Percentiles rank a stretch among this genome's conserved stretches.
phyloP scores from a whole-genome alignment of 2,113 vertebrate species.

The Otis tarda region DNA sequence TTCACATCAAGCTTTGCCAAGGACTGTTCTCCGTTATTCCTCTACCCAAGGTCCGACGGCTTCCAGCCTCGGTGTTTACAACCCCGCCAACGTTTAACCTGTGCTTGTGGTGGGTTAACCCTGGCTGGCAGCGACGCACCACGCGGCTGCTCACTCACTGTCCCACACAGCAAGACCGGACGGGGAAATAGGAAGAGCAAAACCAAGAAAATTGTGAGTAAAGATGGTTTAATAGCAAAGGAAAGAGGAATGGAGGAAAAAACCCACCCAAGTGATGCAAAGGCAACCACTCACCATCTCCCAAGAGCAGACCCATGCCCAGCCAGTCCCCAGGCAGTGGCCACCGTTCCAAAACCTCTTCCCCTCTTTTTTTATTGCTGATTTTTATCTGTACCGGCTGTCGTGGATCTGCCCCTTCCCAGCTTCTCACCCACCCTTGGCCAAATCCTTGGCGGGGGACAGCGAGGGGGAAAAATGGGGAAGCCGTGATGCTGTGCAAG shows the following conservation, averaged over 20 bases:
- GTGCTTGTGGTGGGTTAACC: background rate
- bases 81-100: background rate
- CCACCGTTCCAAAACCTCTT: background rate
- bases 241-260: background rate
- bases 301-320: rapidly evolving
- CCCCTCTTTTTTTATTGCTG: background rate
- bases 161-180: background rate
- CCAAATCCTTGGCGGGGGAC: background rate
- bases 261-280: background rate
- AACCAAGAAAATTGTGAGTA: background rate
- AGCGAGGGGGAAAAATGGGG: background rate
- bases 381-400: background rate
- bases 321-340: background rate
- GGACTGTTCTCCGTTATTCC: background rate
- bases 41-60: rapidly evolving
- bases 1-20: background rate
- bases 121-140: background rate
- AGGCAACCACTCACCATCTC: background rate
- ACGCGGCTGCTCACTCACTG: rapidly evolving
- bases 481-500: background rate
- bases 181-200: background rate
- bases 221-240: background rate
- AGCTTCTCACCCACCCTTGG: background rate
- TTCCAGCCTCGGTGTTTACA: background rate
- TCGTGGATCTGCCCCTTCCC: background rate